phyloP scores from a whole-genome alignment of 2,797 vertebrate genomes.

The Phoebastria nigripes region DNA sequence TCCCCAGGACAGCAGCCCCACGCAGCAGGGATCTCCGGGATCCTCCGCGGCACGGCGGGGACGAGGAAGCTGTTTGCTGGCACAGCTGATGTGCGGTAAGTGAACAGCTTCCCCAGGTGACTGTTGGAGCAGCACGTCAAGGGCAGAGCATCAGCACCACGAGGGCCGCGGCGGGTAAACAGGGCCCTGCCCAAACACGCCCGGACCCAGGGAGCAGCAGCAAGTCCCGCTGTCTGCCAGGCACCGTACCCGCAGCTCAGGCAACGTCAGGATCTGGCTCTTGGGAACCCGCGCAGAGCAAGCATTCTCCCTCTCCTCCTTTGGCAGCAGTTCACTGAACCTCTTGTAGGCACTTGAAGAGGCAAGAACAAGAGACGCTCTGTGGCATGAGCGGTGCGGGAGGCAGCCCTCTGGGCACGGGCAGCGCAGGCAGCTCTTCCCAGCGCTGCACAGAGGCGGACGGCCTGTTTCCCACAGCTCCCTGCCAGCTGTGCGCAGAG shows the following conservation, averaged over 20 bases:
- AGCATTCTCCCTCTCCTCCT: slow-evolving; percentile 70
- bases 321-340: slow-evolving; percentile 84
- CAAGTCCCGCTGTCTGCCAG: neutral
- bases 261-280: slow-evolving; percentile 80
- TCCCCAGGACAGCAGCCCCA: fast-evolving
- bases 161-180: neutral
- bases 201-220: neutral
- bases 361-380: neutral
- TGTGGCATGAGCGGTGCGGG: neutral
- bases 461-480: neutral
- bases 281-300: slow-evolving; percentile 71
- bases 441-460: neutral
- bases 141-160: neutral
- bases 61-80: neutral
- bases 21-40: fast-evolving
- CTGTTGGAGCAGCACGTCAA: fast-evolving
- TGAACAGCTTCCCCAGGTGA: neutral
- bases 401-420: neutral
- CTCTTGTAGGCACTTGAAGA: slow-evolving; percentile 85
- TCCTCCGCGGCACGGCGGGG: fast-evolving
- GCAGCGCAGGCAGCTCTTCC: neutral
- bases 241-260: slow-evolving; percentile 79
- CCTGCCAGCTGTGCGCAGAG: neutral
- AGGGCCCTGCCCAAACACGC: neutral
- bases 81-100: neutral